These are phyloP conservation scores for Teleogryllus oceanicus DNA, from an alignment of 2,888 invertebrate genomes.

Conservation along the genomic window DNA sequence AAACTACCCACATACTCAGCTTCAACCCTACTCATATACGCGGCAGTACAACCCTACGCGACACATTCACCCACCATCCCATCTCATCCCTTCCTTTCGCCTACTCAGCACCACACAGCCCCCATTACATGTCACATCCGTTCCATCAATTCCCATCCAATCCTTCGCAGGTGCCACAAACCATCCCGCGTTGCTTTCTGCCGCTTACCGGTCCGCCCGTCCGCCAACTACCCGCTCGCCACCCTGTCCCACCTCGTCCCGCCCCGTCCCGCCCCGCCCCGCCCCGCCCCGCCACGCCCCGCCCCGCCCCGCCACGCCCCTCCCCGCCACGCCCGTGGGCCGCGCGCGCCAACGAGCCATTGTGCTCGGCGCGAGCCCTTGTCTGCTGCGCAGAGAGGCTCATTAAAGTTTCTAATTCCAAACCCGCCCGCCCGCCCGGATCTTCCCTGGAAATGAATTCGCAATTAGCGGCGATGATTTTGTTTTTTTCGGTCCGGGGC, in stretches of 20 bases:
- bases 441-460: constrained; percentile 18
- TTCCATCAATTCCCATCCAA: too few relatives aligned
- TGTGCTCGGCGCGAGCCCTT: neutral
- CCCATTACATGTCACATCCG: too few relatives aligned
- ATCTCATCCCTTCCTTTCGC: too few relatives aligned
- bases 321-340: neutral
- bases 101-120: too few relatives aligned
- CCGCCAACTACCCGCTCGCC: neutral
- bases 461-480: constrained; percentile 18
- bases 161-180: too few relatives aligned
- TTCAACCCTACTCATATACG: too few relatives aligned
- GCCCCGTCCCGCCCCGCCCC: neutral
- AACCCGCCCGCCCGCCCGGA: neutral
- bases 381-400: neutral
- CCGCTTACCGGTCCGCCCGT: too few relatives aligned
- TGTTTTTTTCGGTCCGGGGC: constrained; percentile 2
- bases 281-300: neutral
- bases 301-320: neutral
- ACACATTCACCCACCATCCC: too few relatives aligned
- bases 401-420: constrained; percentile 18
- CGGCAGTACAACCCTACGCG: too few relatives aligned
- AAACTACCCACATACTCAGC: too few relatives aligned
- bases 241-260: neutral
- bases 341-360: constrained; percentile 4
- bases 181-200: too few relatives aligned